Conservation (phyloP, 2,888 invertebrate species). For the Tetramorium bicarinatum region DNA sequence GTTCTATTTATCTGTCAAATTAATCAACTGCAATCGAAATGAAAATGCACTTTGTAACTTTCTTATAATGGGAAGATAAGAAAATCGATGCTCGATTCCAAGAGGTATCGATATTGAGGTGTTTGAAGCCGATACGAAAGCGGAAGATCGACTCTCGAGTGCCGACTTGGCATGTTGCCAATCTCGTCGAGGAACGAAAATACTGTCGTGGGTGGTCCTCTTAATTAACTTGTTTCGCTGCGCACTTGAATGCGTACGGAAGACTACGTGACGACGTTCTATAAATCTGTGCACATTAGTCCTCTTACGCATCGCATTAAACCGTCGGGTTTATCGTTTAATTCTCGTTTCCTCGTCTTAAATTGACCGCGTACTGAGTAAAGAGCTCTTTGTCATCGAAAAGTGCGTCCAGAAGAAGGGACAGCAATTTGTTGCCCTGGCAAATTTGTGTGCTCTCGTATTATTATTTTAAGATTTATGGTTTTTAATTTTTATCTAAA, state of each 20-base stretch:
- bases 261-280: slow-evolving; percentile 47
- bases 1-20: slow-evolving; percentile 1
- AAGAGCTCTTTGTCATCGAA: neutral
- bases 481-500: neutral
- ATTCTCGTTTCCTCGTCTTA: slow-evolving; percentile 18
- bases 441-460: neutral
- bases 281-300: slow-evolving; percentile 38
- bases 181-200: slow-evolving; percentile 58
- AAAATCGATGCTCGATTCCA: neutral
- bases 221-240: slow-evolving; percentile 73
- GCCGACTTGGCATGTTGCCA: slow-evolving; percentile 71
- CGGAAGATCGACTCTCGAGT: slow-evolving; percentile 58
- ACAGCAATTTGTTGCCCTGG: neutral
- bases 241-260: slow-evolving; percentile 52
- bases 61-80: neutral
- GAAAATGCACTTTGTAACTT: slow-evolving; percentile 20
- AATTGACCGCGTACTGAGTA: neutral
- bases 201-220: slow-evolving; percentile 68
- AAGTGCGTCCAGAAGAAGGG: neutral
- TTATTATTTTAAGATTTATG: neutral
- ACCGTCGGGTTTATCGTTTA: neutral
- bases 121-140: slow-evolving; percentile 1
- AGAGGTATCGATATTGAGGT: neutral
- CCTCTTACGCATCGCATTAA: slow-evolving; percentile 13
- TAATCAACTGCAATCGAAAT: slow-evolving; percentile 6